Percentiles rank a stretch among this genome's conserved stretches.
Conservation (phyloP, 2,888 invertebrate species). For the Koerneria pararmatus region DNA sequence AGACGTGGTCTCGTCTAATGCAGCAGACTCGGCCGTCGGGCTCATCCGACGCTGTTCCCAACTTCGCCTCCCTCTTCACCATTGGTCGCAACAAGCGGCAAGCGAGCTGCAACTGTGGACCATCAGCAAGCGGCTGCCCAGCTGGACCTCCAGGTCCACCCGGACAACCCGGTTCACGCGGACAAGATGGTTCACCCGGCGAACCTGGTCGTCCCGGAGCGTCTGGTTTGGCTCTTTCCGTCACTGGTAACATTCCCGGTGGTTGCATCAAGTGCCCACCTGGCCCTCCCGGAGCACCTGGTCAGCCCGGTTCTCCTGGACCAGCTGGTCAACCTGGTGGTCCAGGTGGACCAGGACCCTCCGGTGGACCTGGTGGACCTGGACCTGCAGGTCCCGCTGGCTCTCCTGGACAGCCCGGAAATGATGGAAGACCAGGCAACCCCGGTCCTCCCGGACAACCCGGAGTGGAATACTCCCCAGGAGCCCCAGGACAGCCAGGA, state of each 20-base stretch:
- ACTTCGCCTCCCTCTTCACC: conserved; percentile 21
- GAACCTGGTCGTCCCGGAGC: conserved; percentile 38
- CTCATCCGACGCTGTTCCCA: conserved; percentile 20
- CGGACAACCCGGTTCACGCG: conserved; percentile 22
- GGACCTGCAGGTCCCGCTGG: conserved; percentile 40
- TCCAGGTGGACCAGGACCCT: conserved; percentile 37
- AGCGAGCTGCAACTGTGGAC: conserved; percentile 23
- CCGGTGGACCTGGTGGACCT: conserved; percentile 42
- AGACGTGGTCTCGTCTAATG: conserved; percentile 22
- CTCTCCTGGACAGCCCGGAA: conserved; percentile 40
- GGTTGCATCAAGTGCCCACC: conserved; percentile 35
- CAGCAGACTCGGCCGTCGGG: conserved; percentile 20
- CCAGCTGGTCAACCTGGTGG: conserved; percentile 40
- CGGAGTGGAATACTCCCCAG: conserved; percentile 39
- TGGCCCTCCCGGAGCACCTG: conserved; percentile 38
- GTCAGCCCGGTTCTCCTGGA: conserved; percentile 38
- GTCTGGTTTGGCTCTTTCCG: conserved; percentile 33
- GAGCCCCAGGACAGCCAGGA: conserved; percentile 36
- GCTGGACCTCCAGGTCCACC: conserved; percentile 23
- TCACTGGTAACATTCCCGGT: conserved; percentile 34
- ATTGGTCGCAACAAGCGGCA: conserved; percentile 22
- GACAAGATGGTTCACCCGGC: conserved; percentile 33
- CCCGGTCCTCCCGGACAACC: conserved; percentile 36
- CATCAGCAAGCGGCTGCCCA: conserved; percentile 20
- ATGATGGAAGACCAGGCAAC: conserved; percentile 39